Evolutionary conservation across 2,797 vertebrate genomes (phyloP).

Genomic region (Syngnathus acus): DNA sequence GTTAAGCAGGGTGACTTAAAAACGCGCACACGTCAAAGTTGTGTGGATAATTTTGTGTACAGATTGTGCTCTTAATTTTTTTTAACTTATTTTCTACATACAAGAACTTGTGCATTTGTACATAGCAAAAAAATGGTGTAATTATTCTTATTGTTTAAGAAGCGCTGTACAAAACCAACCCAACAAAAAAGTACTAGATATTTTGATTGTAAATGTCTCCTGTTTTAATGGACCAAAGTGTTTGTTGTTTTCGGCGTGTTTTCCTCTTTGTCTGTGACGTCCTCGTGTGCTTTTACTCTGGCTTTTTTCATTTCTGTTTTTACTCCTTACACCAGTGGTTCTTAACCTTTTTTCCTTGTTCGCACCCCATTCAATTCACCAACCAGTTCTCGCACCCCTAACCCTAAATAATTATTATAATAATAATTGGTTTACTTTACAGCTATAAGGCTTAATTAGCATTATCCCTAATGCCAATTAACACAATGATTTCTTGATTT

Average conservation of each 20-base stretch:
- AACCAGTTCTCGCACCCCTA: no score
- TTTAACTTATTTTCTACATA: conserved; percentile 99
- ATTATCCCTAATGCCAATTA: no score
- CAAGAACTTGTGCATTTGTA: conserved; percentile 91
- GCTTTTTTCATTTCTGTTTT: conserved; percentile 24
- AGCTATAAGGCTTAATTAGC: no score
- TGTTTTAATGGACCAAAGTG: conserved; percentile 98
- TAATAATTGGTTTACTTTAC: no score
- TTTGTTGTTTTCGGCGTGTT: conserved; percentile 72
- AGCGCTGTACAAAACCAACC: conserved; percentile 74
- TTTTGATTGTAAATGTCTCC: conserved; percentile 95
- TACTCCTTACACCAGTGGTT: conserved; percentile 31
- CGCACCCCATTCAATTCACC: no score
- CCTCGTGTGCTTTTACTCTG: conserved; percentile 72
- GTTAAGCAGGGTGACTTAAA: conserved; percentile 30
- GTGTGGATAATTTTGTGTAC: conserved; percentile 73
- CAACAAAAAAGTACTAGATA: conserved; percentile 73
- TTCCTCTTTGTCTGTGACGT: conserved; percentile 63
- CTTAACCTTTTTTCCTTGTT: no score
- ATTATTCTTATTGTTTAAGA: conserved; percentile 97
- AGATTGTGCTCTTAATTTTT: conserved; percentile 80
- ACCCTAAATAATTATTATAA: no score
- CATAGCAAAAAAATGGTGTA: conserved; percentile 82
- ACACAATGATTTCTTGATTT: no score
- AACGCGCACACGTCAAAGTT: conserved; percentile 29